Base-by-base conservation (phyloP, 2,797 vertebrate species). In the Otolemur crassicaudatus region DNA sequence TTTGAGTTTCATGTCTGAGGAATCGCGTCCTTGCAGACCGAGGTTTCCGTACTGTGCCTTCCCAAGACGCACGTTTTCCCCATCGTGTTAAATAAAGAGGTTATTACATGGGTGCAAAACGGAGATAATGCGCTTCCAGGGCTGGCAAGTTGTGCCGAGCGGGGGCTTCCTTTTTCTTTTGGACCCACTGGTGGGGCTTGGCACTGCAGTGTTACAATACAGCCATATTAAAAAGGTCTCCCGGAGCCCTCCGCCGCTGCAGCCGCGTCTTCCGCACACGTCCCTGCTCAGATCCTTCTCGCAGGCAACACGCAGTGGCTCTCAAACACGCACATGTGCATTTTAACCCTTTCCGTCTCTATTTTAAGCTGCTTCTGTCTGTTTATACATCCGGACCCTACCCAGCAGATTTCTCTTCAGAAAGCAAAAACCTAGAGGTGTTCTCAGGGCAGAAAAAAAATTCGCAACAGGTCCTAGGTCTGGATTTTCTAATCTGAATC, bases 201-300 rank as follows among this genome's bases (percentile, higher is more conserved):
- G 97, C 98, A 98, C 98, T 98, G 98, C 98, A 98, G 98, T 97
- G 97, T 98, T 98, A 98, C 98, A 98, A 98, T 98, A 98, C 98
- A 98, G 98, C 98, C 99, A 98, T 99, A 98, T 98, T 99, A 98
- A 98, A 98, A 97, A 98, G 98, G 98, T 98, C 98, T 97, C 97
- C 97, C 94, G 93, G 97, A 98, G 98, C 97, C 96, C 97, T 97
- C 97, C 91, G 76, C 96, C 82, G 90, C 98, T 97, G 97, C 98
- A 98, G 97, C 96, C 95, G 79, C 0, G 0, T 96, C 87, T 97
- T 96, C 97, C 72, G 76, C 77, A 94, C 97, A 95, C 91, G 94
- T 88, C 29, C 56, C 61, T 77, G 92, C 63, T 89, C 97, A 81
- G 79, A 77, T 94, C 94, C 97, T 97, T 96, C 81, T 79, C 94